These are phyloP conservation scores for Manis pentadactyla DNA, from an alignment of 2,797 vertebrate species.

Conservation along the genomic window DNA sequence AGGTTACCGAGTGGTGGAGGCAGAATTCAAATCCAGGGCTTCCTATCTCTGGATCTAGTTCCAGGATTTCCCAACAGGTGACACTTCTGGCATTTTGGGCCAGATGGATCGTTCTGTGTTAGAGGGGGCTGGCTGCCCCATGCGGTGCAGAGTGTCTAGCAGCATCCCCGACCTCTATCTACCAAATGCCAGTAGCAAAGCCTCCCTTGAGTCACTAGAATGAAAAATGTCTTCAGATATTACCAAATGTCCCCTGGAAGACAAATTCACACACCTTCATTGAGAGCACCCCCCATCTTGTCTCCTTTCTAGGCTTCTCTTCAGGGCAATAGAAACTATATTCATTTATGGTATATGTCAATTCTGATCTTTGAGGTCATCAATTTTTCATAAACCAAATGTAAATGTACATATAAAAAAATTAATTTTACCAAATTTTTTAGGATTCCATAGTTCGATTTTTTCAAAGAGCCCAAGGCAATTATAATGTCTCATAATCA, in stretches of 20 bases:
- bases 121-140: rapidly evolving
- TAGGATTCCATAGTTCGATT: neutral
- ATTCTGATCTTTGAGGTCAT: neutral
- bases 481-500: neutral
- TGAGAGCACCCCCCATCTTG: neutral
- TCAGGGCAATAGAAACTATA: neutral
- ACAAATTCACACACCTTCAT: neutral
- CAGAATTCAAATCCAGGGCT: neutral
- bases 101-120: neutral
- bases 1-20: neutral
- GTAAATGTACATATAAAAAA: neutral
- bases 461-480: neutral
- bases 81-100: neutral
- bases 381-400: constrained; percentile 28
- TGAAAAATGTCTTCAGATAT: neutral
- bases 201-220: neutral
- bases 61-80: neutral
- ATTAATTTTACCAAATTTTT: neutral
- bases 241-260: neutral
- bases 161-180: neutral
- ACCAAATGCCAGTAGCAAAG: neutral
- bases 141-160: neutral
- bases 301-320: neutral
- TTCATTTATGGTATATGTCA: neutral
- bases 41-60: neutral